Base-by-base conservation (phyloP, 2,797 vertebrate species). In the Ctenopoma multispine region DNA sequence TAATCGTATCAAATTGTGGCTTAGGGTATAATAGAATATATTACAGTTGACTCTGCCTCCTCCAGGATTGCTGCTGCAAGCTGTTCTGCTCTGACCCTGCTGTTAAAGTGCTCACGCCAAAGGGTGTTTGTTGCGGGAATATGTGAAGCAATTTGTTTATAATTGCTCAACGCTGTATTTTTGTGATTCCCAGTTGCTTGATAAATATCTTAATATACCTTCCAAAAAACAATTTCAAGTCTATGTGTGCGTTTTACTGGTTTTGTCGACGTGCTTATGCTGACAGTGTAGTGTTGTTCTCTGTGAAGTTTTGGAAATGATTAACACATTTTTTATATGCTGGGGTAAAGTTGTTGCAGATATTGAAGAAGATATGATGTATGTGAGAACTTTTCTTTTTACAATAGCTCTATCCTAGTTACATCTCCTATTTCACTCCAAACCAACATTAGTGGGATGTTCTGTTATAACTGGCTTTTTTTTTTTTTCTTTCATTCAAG, bases 21-120 rank as follows among this genome's bases (percentile, higher is more conserved):
- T 79, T 15, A 3, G 84, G 86, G 87, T 87, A 58, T 74, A 78
- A 83, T 88, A 85, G 73, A 83, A 81, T 73, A 81, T 82, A 88
- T 87, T 89, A 82, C 34, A 57, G 64, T 50, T 49, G 69, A 69
- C 53, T 80, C 51, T 68, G 72, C 63, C 44, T 81, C 63, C 78
- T 76, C 29, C 53, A 78, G 70, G 64, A 60, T 63, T 74, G 74
- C 69, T 74, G 63, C 62, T 67, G 72, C 15, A 20, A 75, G 72
- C 75, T 75, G 43, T 69, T 82, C 66, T 57, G 69, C 70, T 82
- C 34, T 50, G 61, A 73, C 64, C 77, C 72, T 48, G 63, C 50
- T 72, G 62, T 63, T 80, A 68, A 75, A 81, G 82, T 79, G 55
- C 65, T 69, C 10, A 61, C 7, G 5, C 56, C 15, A 61, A 58